phyloP scores from a whole-genome alignment of 2,113 vertebrate species.

The Pandion haliaetus region DNA sequence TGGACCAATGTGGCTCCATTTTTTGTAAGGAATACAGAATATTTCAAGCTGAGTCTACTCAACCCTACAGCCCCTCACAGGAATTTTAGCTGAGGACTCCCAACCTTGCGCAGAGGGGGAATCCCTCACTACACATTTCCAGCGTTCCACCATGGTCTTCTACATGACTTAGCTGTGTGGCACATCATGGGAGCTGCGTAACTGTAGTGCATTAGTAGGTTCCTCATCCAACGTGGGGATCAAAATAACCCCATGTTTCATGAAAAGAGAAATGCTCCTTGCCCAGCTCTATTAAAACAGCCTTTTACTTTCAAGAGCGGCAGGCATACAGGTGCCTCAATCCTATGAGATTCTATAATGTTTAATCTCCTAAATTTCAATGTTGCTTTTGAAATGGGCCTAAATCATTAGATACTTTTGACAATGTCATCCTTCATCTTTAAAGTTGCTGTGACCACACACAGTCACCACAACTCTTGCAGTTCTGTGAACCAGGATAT shows the following conservation, averaged over 20 bases:
- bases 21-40: background rate
- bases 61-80: background rate
- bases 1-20: background rate
- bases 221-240: background rate
- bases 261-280: background rate
- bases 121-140: background rate
- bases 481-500: background rate
- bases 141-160: accelerated
- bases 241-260: background rate
- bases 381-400: background rate
- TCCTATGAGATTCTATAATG: background rate
- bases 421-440: constrained; percentile 24
- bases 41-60: background rate
- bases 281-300: background rate
- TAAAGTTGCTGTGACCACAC: constrained; percentile 40
- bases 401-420: background rate
- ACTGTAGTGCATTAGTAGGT: background rate
- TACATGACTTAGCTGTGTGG: accelerated
- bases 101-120: background rate
- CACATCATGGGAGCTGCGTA: background rate
- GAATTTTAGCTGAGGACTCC: background rate
- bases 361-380: background rate
- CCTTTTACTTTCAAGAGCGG: background rate
- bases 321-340: background rate
- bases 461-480: background rate